Evolutionary conservation across 1,140 invertebrate species (phyloP).

Genomic region (Lerema accius): DNA sequence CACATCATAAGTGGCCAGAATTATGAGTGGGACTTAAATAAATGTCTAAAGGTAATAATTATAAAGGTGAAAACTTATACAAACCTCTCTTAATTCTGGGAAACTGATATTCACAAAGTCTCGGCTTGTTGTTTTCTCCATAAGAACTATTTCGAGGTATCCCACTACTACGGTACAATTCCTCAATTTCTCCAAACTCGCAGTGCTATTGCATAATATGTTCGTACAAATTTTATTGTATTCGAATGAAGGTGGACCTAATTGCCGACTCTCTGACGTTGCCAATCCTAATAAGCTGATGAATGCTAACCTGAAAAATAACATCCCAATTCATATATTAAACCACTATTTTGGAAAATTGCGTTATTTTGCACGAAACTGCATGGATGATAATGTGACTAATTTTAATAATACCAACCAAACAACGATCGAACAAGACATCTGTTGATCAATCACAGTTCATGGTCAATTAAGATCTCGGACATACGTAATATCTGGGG

Average conservation of each 20-base stretch:
- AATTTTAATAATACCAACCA: too few species aligned
- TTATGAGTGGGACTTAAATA: too few species aligned
- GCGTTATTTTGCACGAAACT: too few species aligned
- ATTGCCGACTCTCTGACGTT: not conserved
- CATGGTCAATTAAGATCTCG: too few species aligned
- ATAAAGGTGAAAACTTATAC: not conserved
- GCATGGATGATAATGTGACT: too few species aligned
- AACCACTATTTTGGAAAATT: too few species aligned
- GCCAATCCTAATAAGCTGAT: not conserved
- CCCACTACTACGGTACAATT: constrained; percentile 94
- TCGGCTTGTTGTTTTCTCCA: constrained; percentile 81
- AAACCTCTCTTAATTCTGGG: constrained; percentile 83
- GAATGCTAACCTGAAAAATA: constrained; percentile 8
- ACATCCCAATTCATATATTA: too few species aligned
- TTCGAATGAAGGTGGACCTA: constrained; percentile 11
- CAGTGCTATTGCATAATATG: constrained; percentile 37
- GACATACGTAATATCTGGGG: too few species aligned
- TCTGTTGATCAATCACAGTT: too few species aligned
- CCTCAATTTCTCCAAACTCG: constrained; percentile 85
- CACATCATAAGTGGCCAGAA: too few species aligned
- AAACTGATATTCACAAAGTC: constrained; percentile 84
- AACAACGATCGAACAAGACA: too few species aligned
- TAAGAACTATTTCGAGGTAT: constrained; percentile 89
- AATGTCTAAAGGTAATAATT: too few species aligned
- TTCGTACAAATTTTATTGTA: constrained; percentile 46